phyloP scores from a whole-genome alignment of 2,113 vertebrate species.

The Lagenorhynchus albirostris region DNA sequence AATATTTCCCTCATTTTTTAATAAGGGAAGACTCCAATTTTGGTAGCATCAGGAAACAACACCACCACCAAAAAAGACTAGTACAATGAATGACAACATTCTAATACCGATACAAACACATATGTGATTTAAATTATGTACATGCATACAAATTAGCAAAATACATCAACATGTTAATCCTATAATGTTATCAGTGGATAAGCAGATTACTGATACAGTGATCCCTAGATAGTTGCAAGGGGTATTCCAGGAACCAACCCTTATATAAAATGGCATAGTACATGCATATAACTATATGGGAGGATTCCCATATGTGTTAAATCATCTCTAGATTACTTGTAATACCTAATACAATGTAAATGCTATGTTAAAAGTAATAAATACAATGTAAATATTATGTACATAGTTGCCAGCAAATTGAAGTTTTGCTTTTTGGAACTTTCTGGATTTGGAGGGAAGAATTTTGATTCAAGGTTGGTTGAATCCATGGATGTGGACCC shows the following conservation, averaged over 20 bases:
- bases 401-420: not conserved
- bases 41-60: not conserved
- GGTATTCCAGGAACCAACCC: not conserved
- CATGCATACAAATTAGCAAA: not conserved
- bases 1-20: conserved; percentile 29
- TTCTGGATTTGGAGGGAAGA: not conserved
- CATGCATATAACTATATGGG: not conserved
- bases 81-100: not conserved
- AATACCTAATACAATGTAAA: not conserved
- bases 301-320: not conserved
- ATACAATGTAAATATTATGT: not conserved
- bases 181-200: not conserved
- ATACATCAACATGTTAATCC: not conserved
- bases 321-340: not conserved
- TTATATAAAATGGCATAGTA: not conserved
- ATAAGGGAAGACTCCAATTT: conserved; percentile 13
- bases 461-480: not conserved
- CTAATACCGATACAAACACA: not conserved
- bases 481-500: not conserved
- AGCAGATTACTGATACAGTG: not conserved
- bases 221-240: not conserved
- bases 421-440: not conserved
- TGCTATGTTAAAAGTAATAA: no score
- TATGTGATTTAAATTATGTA: not conserved
- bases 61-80: not conserved